Conservation (phyloP, 92 coral and sea anemone species). For the Palythoa grandiflora region DNA sequence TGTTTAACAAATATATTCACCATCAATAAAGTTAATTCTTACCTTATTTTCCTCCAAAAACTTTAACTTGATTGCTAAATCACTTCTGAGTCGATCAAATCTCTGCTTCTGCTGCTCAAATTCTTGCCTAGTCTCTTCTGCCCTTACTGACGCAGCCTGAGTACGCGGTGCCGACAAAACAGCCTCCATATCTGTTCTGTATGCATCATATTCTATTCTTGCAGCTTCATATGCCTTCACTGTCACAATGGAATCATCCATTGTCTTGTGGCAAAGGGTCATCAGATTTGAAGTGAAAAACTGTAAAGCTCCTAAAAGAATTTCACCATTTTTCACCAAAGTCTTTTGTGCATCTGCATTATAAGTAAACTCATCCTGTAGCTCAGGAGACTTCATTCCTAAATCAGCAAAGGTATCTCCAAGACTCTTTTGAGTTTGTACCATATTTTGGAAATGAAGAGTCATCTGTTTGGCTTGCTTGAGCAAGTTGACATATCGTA, state of each 20-base stretch:
- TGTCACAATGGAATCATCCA: conserved; percentile 96
- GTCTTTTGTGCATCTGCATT: conserved; percentile 95
- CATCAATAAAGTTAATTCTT: not conserved
- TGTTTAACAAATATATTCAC: too few relatives aligned
- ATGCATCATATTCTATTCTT: conserved; percentile 98
- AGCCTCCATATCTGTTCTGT: conserved; percentile 91
- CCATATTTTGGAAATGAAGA: conserved; percentile 86
- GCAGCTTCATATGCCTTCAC: conserved; percentile 95
- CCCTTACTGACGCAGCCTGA: conserved; percentile 79
- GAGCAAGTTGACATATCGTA: conserved; percentile 76
- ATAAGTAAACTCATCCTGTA: conserved; percentile 93
- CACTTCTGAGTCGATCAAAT: conserved; percentile 90
- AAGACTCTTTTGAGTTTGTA: conserved; percentile 86
- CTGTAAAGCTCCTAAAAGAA: conserved; percentile 89
- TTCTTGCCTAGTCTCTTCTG: conserved; percentile 86
- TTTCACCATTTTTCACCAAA: conserved; percentile 93
- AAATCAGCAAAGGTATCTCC: conserved; percentile 91
- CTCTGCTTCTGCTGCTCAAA: conserved; percentile 90
- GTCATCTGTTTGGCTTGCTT: conserved; percentile 92
- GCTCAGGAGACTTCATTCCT: conserved; percentile 97
- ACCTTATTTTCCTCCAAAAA: conserved; percentile 99
- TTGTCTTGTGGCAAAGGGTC: conserved; percentile 94
- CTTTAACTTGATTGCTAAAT: conserved; percentile 90
- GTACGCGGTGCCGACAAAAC: conserved; percentile 74
- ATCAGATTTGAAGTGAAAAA: conserved; percentile 92